Base-by-base conservation (phyloP, 2,113 vertebrate species). In the Petrocephalus microphthalmus region DNA sequence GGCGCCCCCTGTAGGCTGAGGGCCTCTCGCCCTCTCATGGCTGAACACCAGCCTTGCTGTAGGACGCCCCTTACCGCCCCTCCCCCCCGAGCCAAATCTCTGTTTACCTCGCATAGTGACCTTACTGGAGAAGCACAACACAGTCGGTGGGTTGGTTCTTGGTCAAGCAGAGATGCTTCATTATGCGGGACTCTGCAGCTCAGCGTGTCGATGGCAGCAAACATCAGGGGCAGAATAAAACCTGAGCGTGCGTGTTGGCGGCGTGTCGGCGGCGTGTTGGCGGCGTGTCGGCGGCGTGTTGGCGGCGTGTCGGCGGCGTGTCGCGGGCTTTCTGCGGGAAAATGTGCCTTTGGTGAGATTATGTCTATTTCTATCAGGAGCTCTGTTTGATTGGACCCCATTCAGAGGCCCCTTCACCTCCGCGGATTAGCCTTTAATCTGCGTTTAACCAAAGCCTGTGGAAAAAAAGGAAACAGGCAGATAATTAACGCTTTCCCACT, bases 331-430 rank as follows among this genome's bases (percentile, higher is more conserved):
- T 94, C 93, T 93, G 91, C 89, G 67, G 87, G 92, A 94, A 94
- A 94, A 95, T 94, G 93, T 94, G 93, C 91, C 93, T 95, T 92
- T 93, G 92, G 90, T 94, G 92, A 94, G 94, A 95, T 96, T 95
- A 95, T 93, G 92, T 94, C 92, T 94, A 92, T 94, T 95, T 94
- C 93, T 91, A 92, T 95, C 91, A 91, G 88, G 89, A 86, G 90
- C 93, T 91, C 90, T 88, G 91, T 94, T 91, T 92, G 93, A 92
- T 92, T 90, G 90, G 91, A 92, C 92, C 94, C 92, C 88, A 94
- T 95, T 95, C 89, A 92, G 92, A 92, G 95, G 94, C 94, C 94
- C 93, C 92, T 93, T 95, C 94, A 94, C 94, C 94, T 93, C 94
- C 87, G 87, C 90, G 90, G 94, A 91, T 95, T 93, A 94, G 93